Base-by-base conservation (phyloP, 2,113 vertebrate species). In the Maccullochella peelii region DNA sequence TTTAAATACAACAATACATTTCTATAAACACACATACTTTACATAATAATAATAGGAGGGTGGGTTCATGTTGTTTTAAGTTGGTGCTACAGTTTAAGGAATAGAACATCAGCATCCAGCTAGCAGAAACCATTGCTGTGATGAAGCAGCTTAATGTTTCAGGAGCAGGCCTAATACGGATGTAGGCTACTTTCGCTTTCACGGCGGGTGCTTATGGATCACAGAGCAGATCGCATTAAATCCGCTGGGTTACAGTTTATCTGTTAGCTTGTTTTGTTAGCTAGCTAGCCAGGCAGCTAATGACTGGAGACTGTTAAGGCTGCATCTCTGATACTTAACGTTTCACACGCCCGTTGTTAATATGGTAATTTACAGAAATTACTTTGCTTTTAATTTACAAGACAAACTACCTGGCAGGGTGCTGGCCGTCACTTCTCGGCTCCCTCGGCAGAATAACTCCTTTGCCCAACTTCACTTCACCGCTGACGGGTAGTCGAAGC, bases 231-330 rank as follows among this genome's bases (percentile, higher is more conserved):
- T 76, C 36, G 71, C 40, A 61, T 83, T 86, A 76, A 81, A 38
- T 8, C 65, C 23, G n/a, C 55, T 73, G 8, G 6, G 25, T 11
- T 38, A 54, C 71, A 20, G 63, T 65, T 71, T 78, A 69, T 88
- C 59, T 44, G 73, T 82, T 89, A 84, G 90, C 82, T 58, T 61
- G 66, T 77, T 85, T 58, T 61, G 66, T 77, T 85, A 79, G 93
- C 89, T 77, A 40, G 66, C 57, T 50, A 77, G 63, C 74, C 57
- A 68, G 25, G 66, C 54, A 38, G 71, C 70, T 58, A 76, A 73
- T 27, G 59, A 58, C 61, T 25, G n/a, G 15, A 23, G 62, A 50
- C 55, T 55, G 69, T 33, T 68, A 47, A 10, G 67, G 8, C 74
- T 79, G 36, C 77, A 77, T 69, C 77, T 30, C 27, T 25, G 58